These are phyloP conservation scores for Ptychodera flava DNA, from an alignment of 35 echinoderm and acorn worm species.

Conservation along the genomic window DNA sequence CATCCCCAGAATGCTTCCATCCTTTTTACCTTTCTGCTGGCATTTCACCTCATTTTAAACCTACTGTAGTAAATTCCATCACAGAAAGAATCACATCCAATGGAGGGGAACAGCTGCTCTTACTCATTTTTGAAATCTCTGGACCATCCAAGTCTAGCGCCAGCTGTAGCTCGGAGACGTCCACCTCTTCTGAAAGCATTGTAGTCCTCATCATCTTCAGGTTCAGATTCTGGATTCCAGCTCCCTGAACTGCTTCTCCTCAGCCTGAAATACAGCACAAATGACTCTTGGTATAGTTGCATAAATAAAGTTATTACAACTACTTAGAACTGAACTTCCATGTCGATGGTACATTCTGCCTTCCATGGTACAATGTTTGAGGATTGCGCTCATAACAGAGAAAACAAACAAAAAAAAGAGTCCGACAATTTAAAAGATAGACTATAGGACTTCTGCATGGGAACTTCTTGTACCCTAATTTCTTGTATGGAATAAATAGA, in stretches of 20 bases:
- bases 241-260: conserved; percentile 63
- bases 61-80: conserved; percentile 15
- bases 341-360: no score
- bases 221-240: not conserved
- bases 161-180: conserved; percentile 78
- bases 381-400: no score
- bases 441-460: no score
- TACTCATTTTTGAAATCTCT: conserved; percentile 38
- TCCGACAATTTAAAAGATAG: no score
- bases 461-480: no score
- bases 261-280: conserved; percentile 37
- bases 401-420: no score
- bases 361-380: no score
- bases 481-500: no score
- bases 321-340: no score
- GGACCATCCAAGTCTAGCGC: conserved; percentile 86
- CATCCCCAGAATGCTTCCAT: not conserved
- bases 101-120: not conserved
- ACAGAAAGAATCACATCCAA: not conserved
- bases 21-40: not conserved
- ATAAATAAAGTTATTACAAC: no score
- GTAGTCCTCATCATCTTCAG: conserved; percentile 56
- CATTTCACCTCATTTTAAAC: not conserved
- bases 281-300: no score
- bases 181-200: conserved; percentile 77